Evolutionary conservation across 35 echinoderm and acorn worm genomes (phyloP), one percentile per base, ranked within the genome.

Genomic region (Amphiura filiformis): DNA sequence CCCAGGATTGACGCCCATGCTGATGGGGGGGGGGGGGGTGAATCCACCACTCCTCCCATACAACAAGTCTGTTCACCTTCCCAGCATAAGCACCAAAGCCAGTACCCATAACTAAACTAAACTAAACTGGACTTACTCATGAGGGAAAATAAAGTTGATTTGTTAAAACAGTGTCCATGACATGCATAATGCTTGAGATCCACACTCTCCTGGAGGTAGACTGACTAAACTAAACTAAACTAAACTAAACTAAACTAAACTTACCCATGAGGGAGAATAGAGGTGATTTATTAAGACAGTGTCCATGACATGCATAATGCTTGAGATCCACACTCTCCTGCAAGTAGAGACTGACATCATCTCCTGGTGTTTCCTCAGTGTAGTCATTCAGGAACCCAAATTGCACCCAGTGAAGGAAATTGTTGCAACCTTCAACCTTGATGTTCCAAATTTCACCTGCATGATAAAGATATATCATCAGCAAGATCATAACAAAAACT

Each of bases 71-170:
- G n/a, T n/a, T n/a, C n/a, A n/a, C n/a, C n/a, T n/a, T n/a, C n/a
- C n/a, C n/a, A n/a, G n/a, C n/a, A n/a, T n/a, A n/a, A n/a, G n/a
- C n/a, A n/a, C n/a, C n/a, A n/a, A n/a, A n/a, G n/a, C n/a, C n/a
- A n/a, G n/a, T n/a, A n/a, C n/a, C n/a, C n/a, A n/a, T n/a, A n/a
- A n/a, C n/a, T n/a, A n/a, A n/a, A n/a, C n/a, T n/a, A n/a, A n/a
- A n/a, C n/a, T n/a, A n/a, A n/a, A n/a, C n/a, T n/a, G n/a, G n/a
- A 42, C 88, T 90, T 77, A 90, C 88, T 81, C 57, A 90, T 38
- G 7, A 90, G 81, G 7, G 88, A 90, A 40, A 90, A 90, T 1
- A 90, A 37, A 0, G 88, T 81, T 7, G 88, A 35, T 40, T 44
- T 90, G 41, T 90, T 81, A 12, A 90, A 76, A 41, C 88, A 90